phyloP scores from a whole-genome alignment of 2,797 vertebrate species.

The Pseudochaenichthys georgianus region DNA sequence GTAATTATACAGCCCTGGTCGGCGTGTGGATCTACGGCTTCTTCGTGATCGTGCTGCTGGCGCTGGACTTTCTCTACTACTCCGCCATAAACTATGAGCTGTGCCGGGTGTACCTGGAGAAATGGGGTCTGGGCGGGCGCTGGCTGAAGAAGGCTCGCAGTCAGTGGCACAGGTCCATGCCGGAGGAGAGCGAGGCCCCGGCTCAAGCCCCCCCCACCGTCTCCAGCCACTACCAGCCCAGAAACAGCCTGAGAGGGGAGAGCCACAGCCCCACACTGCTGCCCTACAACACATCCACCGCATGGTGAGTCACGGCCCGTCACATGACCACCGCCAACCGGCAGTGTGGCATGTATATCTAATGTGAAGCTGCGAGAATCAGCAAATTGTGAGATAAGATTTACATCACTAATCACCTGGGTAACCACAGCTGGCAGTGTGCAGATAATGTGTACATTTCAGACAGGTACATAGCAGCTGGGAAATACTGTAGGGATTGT shows the following conservation, averaged over 20 bases:
- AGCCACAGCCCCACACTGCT: slow-evolving; percentile 89
- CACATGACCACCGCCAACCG: not conserved
- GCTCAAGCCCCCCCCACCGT: slow-evolving; percentile 77
- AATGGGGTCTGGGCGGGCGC: slow-evolving; percentile 94
- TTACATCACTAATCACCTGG: slow-evolving; percentile 1
- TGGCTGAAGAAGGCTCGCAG: slow-evolving; percentile 94
- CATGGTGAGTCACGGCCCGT: slow-evolving; percentile 88
- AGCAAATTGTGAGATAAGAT: not conserved
- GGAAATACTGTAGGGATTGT: slow-evolving; percentile 7
- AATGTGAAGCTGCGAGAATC: slow-evolving; percentile 19
- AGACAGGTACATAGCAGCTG: not conserved
- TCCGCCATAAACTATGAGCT: slow-evolving; percentile 98
- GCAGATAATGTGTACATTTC: slow-evolving; percentile 4
- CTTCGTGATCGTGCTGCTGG: slow-evolving; percentile 94
- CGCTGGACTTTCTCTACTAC: slow-evolving; percentile 97
- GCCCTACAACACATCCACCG: slow-evolving; percentile 93
- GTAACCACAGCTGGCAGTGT: slow-evolving; percentile 9
- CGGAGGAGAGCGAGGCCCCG: slow-evolving; percentile 80
- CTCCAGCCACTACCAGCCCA: slow-evolving; percentile 80
- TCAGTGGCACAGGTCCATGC: slow-evolving; percentile 89
- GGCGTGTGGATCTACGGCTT: slow-evolving; percentile 99
- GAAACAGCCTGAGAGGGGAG: slow-evolving; percentile 89
- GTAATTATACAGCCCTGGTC: slow-evolving; percentile 96
- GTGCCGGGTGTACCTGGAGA: slow-evolving; percentile 94
- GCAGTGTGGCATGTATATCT: not conserved